phyloP scores from a whole-genome alignment of 1,140 invertebrate genomes.

The Bombus superbus region DNA sequence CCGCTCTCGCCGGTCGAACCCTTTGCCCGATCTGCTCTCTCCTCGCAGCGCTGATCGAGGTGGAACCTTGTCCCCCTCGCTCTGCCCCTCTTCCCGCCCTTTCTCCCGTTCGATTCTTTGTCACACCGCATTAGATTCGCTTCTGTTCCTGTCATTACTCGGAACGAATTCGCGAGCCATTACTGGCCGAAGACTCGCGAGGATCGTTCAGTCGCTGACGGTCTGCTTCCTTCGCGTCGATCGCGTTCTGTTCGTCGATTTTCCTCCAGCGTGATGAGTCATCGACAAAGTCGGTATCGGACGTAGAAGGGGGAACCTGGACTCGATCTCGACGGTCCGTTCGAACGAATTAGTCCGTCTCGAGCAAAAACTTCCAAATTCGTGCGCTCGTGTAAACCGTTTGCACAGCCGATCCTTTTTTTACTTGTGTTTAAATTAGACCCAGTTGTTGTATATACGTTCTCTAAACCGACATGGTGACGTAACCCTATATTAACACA shows the following conservation, averaged over 20 bases:
- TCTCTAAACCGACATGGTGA: neutral
- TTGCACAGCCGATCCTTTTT: constrained; percentile 14
- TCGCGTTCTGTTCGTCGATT: constrained; percentile 20
- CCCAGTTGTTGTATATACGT: neutral
- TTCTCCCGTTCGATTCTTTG: constrained; percentile 57
- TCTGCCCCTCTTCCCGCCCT: constrained; percentile 1
- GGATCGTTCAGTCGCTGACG: neutral
- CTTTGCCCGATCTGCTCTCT: constrained; percentile 50
- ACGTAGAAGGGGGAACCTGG: neutral
- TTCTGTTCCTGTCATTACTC: constrained; percentile 49
- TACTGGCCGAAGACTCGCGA: neutral
- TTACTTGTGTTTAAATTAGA: constrained; percentile 4
- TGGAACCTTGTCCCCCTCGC: constrained; percentile 48
- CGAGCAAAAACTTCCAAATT: neutral
- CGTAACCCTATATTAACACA: neutral
- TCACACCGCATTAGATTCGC: constrained; percentile 53
- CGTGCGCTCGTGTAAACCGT: neutral
- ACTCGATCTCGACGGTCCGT: neutral
- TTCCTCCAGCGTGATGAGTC: neutral
- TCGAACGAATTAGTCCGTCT: neutral
- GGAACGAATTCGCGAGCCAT: constrained; percentile 34
- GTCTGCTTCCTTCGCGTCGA: neutral
- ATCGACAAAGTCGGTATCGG: neutral
- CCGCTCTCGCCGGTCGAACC: constrained; percentile 59
- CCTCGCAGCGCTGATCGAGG: constrained; percentile 12